Base-by-base conservation (phyloP, 2,797 vertebrate genomes). In the Poecilia picta region DNA sequence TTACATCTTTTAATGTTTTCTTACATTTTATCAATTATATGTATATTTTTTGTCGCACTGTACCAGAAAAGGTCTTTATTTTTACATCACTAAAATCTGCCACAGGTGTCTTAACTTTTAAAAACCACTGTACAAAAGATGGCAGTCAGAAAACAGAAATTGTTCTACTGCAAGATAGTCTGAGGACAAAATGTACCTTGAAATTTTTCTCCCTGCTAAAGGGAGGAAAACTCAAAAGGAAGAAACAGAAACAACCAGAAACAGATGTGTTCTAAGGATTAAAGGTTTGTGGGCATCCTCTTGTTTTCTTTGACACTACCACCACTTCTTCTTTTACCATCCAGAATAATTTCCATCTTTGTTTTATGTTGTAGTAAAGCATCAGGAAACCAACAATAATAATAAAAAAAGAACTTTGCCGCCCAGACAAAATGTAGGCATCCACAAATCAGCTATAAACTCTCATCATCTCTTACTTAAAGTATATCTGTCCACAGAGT, bases 241-340 rank as follows among this genome's bases (percentile, higher is more conserved):
- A 88, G 49, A n/a, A 78, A 84, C 66, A 76, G 47, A 72, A 45
- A 76, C 77, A 82, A 88, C 78, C 75, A 55, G 70, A 81, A 88
- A 81, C 86, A 92, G 89, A 91, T 90, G 89, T 88, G 77, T 45
- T 85, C 49, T 74, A 36, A 87, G 70, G 51, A 84, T n/a, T 6
- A 12, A 49, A 7, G 20, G 79, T 86, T 72, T 36, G 45, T 53
- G 10, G 2, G n/a, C 7, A 43, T 43, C 5, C 13, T 72, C 31
- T 3, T 66, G 7, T 33, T 72, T 72, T 45, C 68, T 49, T 71
- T 36, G 23, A 39, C 55, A 75, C 45, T 18, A 25, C 68, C 33
- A 33, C 25, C 16, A n/a, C 31, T 75, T 33, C 71, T 80, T 57
- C 10, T 13, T 85, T 31, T 66, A 25, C 49, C 53, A 77, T 84